Evolutionary conservation across 2,888 invertebrate species (phyloP).

Genomic region (Therioaphis trifolii): DNA sequence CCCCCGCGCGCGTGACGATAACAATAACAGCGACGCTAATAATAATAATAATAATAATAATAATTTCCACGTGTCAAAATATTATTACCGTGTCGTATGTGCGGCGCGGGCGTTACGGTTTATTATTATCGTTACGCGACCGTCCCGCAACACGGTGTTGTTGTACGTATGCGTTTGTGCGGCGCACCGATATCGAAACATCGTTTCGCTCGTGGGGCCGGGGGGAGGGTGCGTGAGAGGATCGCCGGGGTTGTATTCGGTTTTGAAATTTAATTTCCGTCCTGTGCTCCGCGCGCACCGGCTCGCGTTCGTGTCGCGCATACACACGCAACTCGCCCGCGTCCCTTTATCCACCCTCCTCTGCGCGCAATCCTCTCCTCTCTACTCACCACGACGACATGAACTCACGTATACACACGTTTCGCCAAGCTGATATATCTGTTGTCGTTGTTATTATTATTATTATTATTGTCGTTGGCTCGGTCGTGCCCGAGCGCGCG

Average conservation of each 20-base stretch:
- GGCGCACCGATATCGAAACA: conserved; percentile 37
- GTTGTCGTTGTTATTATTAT: background rate
- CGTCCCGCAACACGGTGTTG: background rate
- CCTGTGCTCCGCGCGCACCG: background rate
- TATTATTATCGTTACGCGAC: conserved; percentile 8
- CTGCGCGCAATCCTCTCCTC: background rate
- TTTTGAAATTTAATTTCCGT: conserved; percentile 61
- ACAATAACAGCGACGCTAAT: too few relatives aligned
- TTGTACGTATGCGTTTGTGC: too few relatives aligned
- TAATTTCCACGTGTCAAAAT: too few relatives aligned
- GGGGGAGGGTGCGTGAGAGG: background rate
- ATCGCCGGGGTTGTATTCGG: conserved; percentile 44
- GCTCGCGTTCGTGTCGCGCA: background rate
- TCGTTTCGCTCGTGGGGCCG: background rate
- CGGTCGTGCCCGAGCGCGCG: too few relatives aligned
- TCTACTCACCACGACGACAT: background rate
- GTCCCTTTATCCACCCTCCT: background rate
- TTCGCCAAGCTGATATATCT: conserved; percentile 9
- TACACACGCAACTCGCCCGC: background rate
- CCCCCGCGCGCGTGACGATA: background rate
- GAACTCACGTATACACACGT: background rate
- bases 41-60: too few relatives aligned
- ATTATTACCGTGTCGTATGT: too few relatives aligned
- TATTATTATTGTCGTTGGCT: background rate
- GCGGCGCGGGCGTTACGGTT: too few relatives aligned